Conservation (phyloP, 2,888 invertebrate species). For the Torymus tubicola region DNA sequence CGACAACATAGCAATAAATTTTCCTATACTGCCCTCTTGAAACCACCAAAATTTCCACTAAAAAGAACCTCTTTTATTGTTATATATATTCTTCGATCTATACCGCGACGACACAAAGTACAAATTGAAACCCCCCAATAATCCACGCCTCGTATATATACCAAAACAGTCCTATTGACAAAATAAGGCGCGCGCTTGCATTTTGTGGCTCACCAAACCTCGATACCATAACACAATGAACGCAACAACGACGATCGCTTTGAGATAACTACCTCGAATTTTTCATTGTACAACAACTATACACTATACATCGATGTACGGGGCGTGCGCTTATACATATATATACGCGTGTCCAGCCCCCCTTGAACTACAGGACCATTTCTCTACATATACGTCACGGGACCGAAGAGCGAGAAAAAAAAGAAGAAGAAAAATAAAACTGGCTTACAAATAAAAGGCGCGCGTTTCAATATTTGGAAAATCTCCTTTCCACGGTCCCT, state of each 20-base stretch:
- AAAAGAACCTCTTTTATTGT: too few relatives aligned
- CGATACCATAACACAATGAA: constrained; percentile 28
- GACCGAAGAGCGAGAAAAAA: neutral
- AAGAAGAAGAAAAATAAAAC: neutral
- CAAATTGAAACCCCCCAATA: too few relatives aligned
- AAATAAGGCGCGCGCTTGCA: neutral
- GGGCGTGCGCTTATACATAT: too few relatives aligned
- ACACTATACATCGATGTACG: too few relatives aligned
- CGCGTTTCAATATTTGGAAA: constrained; percentile 35
- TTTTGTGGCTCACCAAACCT: constrained; percentile 23
- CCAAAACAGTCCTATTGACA: neutral
- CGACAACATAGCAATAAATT: too few relatives aligned
- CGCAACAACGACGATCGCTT: constrained; percentile 26
- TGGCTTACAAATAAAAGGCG: neutral
- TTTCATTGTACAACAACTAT: constrained; percentile 19
- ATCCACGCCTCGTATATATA: too few relatives aligned
- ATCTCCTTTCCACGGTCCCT: constrained; percentile 2
- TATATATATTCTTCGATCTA: too few relatives aligned
- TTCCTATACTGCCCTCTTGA: too few relatives aligned
- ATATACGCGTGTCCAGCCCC: constrained; percentile 4
- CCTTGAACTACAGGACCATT: neutral
- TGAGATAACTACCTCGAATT: constrained; percentile 49
- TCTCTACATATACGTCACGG: neutral
- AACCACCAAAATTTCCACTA: too few relatives aligned
- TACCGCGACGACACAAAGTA: too few relatives aligned